Conservation (phyloP, 2,797 vertebrate genomes). For the Helicolenus hilgendorfi region DNA sequence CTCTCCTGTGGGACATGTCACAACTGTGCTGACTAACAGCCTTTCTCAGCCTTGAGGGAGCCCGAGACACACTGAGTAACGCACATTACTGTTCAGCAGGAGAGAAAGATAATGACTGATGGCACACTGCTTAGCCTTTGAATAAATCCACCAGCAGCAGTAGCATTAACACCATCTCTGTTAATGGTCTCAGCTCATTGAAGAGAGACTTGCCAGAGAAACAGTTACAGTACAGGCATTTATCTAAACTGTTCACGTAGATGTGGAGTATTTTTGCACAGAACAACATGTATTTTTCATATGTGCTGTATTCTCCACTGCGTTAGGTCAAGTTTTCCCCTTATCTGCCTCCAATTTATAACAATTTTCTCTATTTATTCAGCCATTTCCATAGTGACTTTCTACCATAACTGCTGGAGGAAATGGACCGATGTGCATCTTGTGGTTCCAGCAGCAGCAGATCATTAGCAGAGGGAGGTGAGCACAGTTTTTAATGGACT, state of each 20-base stretch:
- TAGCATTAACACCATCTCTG: background rate
- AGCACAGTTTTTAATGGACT: background rate
- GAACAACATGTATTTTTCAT: background rate
- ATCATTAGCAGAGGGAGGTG: background rate
- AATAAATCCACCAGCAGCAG: background rate
- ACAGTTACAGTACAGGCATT: background rate
- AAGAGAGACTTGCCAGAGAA: background rate
- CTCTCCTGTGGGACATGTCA: conserved; percentile 46
- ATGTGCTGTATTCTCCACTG: background rate
- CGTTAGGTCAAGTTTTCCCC: background rate
- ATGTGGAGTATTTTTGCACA: background rate
- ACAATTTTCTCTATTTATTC: background rate
- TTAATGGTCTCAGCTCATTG: background rate
- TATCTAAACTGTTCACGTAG: background rate
- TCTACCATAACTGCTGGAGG: background rate
- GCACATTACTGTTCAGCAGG: conserved; percentile 15
- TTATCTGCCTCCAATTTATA: background rate
- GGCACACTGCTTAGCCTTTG: conserved; percentile 22
- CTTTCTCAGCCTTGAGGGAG: conserved; percentile 33
- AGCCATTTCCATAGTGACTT: background rate
- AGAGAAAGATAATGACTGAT: conserved; percentile 29
- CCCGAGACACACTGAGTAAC: background rate
- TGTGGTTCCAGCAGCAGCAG: background rate
- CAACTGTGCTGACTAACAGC: conserved; percentile 60
- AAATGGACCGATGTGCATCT: background rate